Evolutionary conservation across 2,797 vertebrate genomes (phyloP), one percentile per base, ranked within the genome.

Genomic region (Oreochromis mossambicus): DNA sequence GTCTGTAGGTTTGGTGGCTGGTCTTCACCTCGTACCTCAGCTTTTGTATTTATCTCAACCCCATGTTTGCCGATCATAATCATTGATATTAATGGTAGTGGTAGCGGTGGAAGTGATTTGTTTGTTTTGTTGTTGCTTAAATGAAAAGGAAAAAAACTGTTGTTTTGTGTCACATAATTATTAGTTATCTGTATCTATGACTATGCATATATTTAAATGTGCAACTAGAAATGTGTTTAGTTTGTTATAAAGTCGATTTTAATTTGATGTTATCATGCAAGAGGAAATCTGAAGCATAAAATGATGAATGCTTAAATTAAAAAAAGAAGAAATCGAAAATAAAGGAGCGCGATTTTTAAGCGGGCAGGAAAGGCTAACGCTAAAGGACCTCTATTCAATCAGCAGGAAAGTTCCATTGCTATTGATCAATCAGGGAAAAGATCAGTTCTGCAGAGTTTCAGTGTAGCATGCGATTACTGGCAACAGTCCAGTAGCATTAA

Each of bases 131-230:
- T 87, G 90, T 87, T 92, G 87, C 79, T 89, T 91, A 92, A 89
- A 85, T 83, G 86, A 87, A 91, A 63, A 63, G 66, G 11, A 46
- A 70, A 68, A 70, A 73, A 1, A 46, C 88, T 89, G 88, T 93
- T 91, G 81, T 89, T 92, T 95, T 92, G 86, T 94, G 85, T 95
- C 87, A 88, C 91, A 86, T 88, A 89, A 90, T 90, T 91, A 90
- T 93, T 87, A 80, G 78, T 93, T 92, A 78, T 94, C 87, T 91
- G 91, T 95, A 86, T 92, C 83, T 70, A 93, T 92, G 86, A 96
- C 96, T 96, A 96, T 96, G 96, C 96, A 97, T 95, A 95, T 88
- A 89, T 84, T 84, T 93, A 87, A 90, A 91, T 93, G 91, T 95
- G 90, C 82, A 87, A 70, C 81, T 82, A 52, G 63, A 88, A 34